Evolutionary conservation across 2,113 vertebrate species (phyloP).

Genomic region (Alethe diademata): DNA sequence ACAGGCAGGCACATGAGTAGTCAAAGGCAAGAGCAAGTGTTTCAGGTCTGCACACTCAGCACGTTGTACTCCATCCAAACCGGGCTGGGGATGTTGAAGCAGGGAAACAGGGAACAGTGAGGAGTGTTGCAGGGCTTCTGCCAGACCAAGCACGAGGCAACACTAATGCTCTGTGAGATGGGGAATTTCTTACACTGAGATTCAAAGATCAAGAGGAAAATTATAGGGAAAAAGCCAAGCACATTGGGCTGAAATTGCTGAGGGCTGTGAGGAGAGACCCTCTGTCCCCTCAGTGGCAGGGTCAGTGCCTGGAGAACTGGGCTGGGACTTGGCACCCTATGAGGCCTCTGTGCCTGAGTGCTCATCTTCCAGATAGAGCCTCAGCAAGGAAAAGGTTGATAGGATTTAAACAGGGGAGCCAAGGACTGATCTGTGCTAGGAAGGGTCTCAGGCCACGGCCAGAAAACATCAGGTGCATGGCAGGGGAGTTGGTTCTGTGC

Average conservation of each 20-base stretch:
- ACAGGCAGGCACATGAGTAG: conserved; percentile 65
- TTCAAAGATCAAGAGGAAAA: not conserved
- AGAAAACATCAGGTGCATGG: not conserved
- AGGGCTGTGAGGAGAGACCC: not conserved
- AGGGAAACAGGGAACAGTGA: not conserved
- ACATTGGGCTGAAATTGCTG: not conserved
- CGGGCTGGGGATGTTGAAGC: not conserved
- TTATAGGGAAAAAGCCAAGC: not conserved
- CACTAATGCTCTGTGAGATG: not conserved
- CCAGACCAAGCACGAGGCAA: not conserved
- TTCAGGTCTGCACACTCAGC: conserved; percentile 61
- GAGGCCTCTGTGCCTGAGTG: rapidly evolving
- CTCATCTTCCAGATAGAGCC: not conserved
- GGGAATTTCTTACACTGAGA: not conserved
- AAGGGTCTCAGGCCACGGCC: not conserved
- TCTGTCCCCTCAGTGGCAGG: not conserved
- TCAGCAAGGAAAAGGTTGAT: not conserved
- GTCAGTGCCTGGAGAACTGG: not conserved
- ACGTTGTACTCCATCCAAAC: not conserved
- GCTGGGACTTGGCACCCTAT: rapidly evolving
- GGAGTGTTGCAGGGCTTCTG: not conserved
- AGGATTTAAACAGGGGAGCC: not conserved
- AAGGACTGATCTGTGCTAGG: not conserved
- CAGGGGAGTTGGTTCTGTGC: not conserved
- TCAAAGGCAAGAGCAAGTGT: conserved; percentile 44